These are phyloP conservation scores for Drosophila sordidula DNA, from an alignment of 2,888 invertebrate genomes.

Conservation along the genomic window DNA sequence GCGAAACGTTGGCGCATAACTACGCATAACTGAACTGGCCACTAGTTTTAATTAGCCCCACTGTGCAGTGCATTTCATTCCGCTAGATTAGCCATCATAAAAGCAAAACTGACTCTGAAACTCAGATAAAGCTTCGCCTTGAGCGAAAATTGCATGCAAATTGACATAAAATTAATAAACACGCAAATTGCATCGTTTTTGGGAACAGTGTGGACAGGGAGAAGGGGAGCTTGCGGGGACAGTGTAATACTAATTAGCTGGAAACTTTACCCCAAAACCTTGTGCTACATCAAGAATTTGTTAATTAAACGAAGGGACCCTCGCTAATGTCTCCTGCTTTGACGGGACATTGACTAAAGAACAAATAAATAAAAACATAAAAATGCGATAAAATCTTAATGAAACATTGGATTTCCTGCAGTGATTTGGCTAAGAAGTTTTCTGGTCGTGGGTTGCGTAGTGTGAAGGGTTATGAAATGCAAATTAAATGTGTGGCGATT, in stretches of 20 bases:
- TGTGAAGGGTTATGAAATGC: constrained; percentile 14
- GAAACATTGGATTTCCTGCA: constrained; percentile 55
- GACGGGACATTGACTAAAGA: constrained; percentile 31
- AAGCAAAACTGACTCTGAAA: constrained; percentile 32
- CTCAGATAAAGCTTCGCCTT: constrained; percentile 62
- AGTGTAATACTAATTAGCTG: constrained; percentile 63
- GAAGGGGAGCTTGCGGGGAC: not conserved
- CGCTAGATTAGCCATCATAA: constrained; percentile 61
- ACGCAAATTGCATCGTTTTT: constrained; percentile 67
- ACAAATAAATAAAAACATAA: constrained; percentile 18
- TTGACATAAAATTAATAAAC: constrained; percentile 78
- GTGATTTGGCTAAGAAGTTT: constrained; percentile 46
- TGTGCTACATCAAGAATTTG: constrained; percentile 51
- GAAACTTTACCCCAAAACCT: constrained; percentile 58
- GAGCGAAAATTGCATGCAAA: constrained; percentile 75
- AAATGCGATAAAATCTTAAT: constrained; percentile 57
- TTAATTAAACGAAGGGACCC: constrained; percentile 64
- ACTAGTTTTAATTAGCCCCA: constrained; percentile 71
- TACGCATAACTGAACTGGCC: constrained; percentile 41
- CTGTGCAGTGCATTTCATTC: constrained; percentile 47
- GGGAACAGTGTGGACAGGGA: not conserved
- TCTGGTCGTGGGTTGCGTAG: not conserved
- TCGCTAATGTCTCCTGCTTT: constrained; percentile 47
- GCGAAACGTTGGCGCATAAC: not conserved
- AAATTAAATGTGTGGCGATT: constrained; percentile 18